Percentiles rank a stretch among this genome's conserved stretches.
Conservation (phyloP, 2,797 vertebrate genomes). For the Anguilla anguilla region DNA sequence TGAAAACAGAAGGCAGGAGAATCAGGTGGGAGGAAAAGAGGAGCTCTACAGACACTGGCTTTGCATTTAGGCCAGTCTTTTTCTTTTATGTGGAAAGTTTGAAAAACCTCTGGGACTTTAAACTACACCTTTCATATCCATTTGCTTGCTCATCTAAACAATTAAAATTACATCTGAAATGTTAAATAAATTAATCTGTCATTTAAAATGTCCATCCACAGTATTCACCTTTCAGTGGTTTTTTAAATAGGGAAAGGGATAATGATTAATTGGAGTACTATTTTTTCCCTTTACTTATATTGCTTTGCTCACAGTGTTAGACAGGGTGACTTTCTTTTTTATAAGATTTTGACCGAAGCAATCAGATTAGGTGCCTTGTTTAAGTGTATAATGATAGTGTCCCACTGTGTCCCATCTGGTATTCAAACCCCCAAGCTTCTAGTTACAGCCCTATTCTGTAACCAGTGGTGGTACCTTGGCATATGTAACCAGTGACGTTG, state of each 20-base stretch:
- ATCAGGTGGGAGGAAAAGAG: not conserved
- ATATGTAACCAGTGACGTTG: constrained; percentile 45
- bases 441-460: not conserved
- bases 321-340: not conserved
- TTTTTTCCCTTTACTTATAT: not conserved
- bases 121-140: not conserved
- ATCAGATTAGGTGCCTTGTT: not conserved
- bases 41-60: not conserved
- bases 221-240: not conserved
- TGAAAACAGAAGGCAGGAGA: constrained; percentile 29
- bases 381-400: not conserved
- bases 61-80: not conserved
- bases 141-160: not conserved
- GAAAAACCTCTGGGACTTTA: not conserved
- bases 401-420: not conserved
- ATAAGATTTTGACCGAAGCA: not conserved
- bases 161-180: not conserved
- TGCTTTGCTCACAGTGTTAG: too few species aligned
- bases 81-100: not conserved
- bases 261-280: not conserved
- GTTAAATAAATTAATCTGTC: too few species aligned
- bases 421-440: not conserved
- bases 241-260: not conserved
- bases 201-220: not conserved
- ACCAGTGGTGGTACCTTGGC: constrained; percentile 36